Conservation (phyloP, 2,888 invertebrate species). For the Lycocerus yunnanus region DNA sequence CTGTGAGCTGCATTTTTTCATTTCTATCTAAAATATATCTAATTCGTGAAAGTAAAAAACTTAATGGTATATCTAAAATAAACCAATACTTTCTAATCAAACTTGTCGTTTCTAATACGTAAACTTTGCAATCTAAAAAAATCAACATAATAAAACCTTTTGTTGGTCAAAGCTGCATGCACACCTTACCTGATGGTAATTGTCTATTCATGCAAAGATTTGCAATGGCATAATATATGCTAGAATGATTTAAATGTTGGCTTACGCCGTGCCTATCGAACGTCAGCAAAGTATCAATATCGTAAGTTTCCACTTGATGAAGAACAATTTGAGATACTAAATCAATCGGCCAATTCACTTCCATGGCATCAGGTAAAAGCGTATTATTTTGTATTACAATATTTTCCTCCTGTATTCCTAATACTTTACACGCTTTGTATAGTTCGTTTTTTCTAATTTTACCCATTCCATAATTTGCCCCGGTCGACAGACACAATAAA, state of each 20-base stretch:
- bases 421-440: constrained; percentile 75
- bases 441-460: constrained; percentile 75
- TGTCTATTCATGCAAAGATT: constrained; percentile 76
- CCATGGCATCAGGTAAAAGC: constrained; percentile 77
- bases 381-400: constrained; percentile 74
- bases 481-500: constrained; percentile 84
- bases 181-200: constrained; percentile 67
- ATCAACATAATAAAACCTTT: constrained; percentile 24
- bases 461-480: constrained; percentile 54
- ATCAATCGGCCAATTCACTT: constrained; percentile 75
- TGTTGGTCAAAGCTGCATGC: not conserved
- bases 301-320: constrained; percentile 71
- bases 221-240: constrained; percentile 81
- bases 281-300: constrained; percentile 84
- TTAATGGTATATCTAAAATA: constrained; percentile 81
- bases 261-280: constrained; percentile 95
- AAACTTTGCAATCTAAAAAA: constrained; percentile 77
- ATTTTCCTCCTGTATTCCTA: constrained; percentile 80
- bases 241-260: constrained; percentile 89
- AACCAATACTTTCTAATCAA: constrained; percentile 84
- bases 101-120: constrained; percentile 84
- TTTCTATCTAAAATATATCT: constrained; percentile 71
- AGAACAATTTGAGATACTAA: constrained; percentile 66
- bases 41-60: constrained; percentile 62
- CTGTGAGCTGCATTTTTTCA: constrained; percentile 64